Evolutionary conservation across 2,113 vertebrate species (phyloP).

Genomic region (Chaetura pelagica): DNA sequence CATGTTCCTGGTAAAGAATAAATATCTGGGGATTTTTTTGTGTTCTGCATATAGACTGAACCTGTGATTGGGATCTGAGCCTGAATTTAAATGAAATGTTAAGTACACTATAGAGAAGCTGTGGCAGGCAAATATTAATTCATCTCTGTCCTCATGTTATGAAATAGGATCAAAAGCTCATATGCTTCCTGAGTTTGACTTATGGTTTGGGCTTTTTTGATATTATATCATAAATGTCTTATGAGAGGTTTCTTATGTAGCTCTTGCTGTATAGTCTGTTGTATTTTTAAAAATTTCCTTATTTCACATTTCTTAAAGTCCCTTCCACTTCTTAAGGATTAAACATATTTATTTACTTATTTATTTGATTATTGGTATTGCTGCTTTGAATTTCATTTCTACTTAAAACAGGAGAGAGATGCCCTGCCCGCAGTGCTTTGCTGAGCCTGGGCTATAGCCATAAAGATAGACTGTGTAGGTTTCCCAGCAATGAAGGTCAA

Average conservation of each 20-base stretch:
- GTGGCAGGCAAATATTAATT: not conserved
- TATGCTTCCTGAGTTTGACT: not conserved
- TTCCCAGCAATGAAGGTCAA: conserved; percentile 76
- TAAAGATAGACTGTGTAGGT: conserved; percentile 57
- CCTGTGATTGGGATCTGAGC: not conserved
- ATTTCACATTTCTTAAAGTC: not conserved
- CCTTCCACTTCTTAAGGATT: not conserved
- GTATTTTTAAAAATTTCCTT: not conserved
- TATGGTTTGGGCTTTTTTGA: not conserved
- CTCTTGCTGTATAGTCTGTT: not conserved
- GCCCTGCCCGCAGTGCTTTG: not conserved
- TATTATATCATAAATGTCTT: not conserved
- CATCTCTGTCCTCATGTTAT: not conserved
- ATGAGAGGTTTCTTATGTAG: not conserved
- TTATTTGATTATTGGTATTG: not conserved
- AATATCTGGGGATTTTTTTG: not conserved
- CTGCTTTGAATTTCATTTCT: not conserved
- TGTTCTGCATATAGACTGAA: not conserved
- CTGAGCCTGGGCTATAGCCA: conserved; percentile 4
- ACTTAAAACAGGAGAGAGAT: not conserved
- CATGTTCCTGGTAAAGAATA: not conserved
- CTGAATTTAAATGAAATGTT: not conserved
- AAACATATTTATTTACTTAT: too few species aligned
- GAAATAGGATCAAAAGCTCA: not conserved
- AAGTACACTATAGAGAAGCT: not conserved